phyloP scores from a whole-genome alignment of 2,888 invertebrate genomes.

The Spilosoma lubricipeda region DNA sequence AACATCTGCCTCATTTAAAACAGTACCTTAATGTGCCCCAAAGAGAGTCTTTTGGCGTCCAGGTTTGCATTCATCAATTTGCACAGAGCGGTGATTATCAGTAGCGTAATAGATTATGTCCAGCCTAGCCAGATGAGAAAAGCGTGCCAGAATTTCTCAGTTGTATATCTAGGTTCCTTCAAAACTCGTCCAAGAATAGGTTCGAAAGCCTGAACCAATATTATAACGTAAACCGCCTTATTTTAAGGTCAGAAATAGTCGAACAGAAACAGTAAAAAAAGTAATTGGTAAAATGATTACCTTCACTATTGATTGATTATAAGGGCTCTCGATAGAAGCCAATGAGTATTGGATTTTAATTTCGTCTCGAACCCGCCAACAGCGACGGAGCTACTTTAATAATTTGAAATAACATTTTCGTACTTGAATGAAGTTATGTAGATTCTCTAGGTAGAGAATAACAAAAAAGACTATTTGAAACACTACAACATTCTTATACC shows the following conservation, averaged over 20 bases:
- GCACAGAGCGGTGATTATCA: too few species aligned
- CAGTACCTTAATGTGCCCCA: too few species aligned
- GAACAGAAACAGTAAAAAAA: conserved; percentile 28
- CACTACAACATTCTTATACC: not conserved
- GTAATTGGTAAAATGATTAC: conserved; percentile 50
- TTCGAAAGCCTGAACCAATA: too few species aligned
- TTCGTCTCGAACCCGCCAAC: conserved; percentile 40
- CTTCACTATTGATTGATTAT: conserved; percentile 54
- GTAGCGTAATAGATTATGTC: too few species aligned
- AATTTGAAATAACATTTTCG: conserved; percentile 53
- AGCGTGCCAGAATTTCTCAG: too few species aligned
- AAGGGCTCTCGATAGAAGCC: conserved; percentile 52
- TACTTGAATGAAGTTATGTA: not conserved
- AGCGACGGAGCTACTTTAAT: conserved; percentile 36
- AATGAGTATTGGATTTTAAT: conserved; percentile 61
- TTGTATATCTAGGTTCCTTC: not conserved
- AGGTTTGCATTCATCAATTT: too few species aligned
- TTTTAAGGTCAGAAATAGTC: not conserved
- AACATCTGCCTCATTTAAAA: too few species aligned
- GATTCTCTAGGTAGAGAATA: not conserved
- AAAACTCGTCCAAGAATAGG: not conserved
- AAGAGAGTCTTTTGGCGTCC: too few species aligned
- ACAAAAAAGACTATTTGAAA: not conserved
- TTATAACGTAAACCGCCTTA: not conserved
- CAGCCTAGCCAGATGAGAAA: too few species aligned